Evolutionary conservation across 2,113 vertebrate genomes (phyloP), one percentile per base, ranked within the genome.

Genomic region (Ammodytes dubius): DNA sequence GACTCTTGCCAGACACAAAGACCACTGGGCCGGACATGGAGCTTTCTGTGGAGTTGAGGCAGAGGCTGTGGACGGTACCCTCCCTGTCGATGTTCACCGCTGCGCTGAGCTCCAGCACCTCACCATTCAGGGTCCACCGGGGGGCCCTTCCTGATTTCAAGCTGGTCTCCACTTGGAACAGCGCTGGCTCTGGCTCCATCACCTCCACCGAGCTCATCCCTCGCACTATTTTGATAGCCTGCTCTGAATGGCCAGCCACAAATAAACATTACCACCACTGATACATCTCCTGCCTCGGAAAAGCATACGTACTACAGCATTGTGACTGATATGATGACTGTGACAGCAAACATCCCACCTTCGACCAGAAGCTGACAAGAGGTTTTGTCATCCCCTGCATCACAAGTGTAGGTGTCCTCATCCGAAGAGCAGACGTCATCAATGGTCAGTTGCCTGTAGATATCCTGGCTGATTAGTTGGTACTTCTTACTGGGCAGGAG

Each of bases 311-410:
- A 27, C 27, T 27, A 27, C 27, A 27, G 27, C 27, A 27, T 27
- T 27, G 27, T 27, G 27, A 27, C 12, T 45, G 4, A 65, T 77
- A 12, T n/a, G 27, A 50, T 50, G 17, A 14, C 12, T 53, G 19
- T 54, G 69, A 68, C 15, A 58, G 5, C 6, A 52, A 57, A 42
- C 54, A 72, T 86, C 82, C 68, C 91, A 99, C 98, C 98, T 95
- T 99, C 98, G 64, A 99, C 97, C 0, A 97, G 95, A 89, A 99
- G 97, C 82, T 96, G 96, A 58, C 97, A 98, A 0, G 96, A 96
- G 64, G 96, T 98, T 89, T 95, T 95, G 80, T 97, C 96, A 10
- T 99, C 96, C 0, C 94, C 95, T 0, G 98, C 97, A 0, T 99
- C 97, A 3, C 98, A 99, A 0, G 94, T 97, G 77, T 99, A 99